Conservation (phyloP, 2,797 vertebrate species). For the Cyclopterus lumpus region DNA sequence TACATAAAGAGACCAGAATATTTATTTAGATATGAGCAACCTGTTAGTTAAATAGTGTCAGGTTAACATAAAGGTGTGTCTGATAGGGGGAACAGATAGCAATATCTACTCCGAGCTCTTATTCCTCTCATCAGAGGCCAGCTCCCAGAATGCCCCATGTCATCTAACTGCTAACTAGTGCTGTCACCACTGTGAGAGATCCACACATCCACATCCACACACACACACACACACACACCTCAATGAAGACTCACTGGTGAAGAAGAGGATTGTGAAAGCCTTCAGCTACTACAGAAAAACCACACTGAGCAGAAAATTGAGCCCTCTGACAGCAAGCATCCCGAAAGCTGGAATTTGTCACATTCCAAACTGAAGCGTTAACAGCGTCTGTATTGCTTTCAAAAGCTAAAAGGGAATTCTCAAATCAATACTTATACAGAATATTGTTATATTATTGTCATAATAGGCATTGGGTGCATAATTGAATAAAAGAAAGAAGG, state of each 20-base stretch:
- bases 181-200: conserved; percentile 60
- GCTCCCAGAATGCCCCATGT: conserved; percentile 46
- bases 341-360: not conserved
- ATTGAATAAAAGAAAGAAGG: conserved; percentile 3
- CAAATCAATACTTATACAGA: not conserved
- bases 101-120: conserved; percentile 34
- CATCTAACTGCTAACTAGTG: conserved; percentile 51
- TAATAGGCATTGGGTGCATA: not conserved
- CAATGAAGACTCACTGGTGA: conserved; percentile 33
- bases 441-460: not conserved
- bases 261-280: conserved; percentile 24
- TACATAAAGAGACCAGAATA: not conserved
- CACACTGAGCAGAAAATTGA: conserved; percentile 1
- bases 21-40: not conserved
- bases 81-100: conserved; percentile 6
- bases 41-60: not conserved
- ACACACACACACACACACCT: not conserved
- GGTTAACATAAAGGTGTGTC: not conserved
- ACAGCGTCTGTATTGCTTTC: not conserved
- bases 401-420: not conserved
- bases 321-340: not conserved
- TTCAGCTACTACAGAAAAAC: conserved; percentile 10
- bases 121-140: conserved; percentile 52
- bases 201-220: not conserved
- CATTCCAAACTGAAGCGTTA: not conserved